These are phyloP conservation scores for Brachionus calyciflorus DNA, from an alignment of 1,140 invertebrate genomes.

Conservation along the genomic window DNA sequence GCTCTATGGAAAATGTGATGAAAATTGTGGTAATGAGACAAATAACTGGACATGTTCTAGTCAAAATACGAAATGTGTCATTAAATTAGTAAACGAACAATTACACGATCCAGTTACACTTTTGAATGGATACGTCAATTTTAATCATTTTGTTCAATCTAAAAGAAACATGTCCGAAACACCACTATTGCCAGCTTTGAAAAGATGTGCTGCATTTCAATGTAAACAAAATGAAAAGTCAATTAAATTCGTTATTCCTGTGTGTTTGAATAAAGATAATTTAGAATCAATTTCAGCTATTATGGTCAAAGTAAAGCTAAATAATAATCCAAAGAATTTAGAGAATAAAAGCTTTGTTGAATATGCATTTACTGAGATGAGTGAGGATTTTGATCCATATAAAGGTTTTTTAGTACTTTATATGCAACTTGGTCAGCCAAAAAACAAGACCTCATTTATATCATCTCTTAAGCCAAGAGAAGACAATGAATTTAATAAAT, in stretches of 20 bases:
- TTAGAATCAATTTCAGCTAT: not conserved
- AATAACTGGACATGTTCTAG: not conserved
- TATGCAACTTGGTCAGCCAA: not conserved
- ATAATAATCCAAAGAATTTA: not conserved
- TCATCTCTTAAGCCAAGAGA: not conserved
- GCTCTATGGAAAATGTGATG: not conserved
- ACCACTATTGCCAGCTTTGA: not conserved
- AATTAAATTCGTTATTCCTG: slow-evolving; percentile 3
- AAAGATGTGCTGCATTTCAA: not conserved
- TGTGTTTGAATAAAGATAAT: not conserved
- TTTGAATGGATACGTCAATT: not conserved
- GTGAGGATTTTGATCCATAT: not conserved
- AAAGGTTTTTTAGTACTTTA: not conserved
- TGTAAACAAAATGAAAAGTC: not conserved
- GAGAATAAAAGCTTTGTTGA: not conserved
- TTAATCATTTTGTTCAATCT: not conserved
- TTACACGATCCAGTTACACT: not conserved
- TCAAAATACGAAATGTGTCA: not conserved
- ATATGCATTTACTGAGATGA: not conserved
- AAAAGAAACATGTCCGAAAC: not conserved
- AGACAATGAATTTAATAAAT: not conserved
- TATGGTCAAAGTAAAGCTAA: not conserved
- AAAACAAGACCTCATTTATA: not conserved
- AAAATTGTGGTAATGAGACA: not conserved
- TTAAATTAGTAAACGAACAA: not conserved